phyloP scores from a whole-genome alignment of 1,140 invertebrate species.

The Notospermus geniculatus region DNA sequence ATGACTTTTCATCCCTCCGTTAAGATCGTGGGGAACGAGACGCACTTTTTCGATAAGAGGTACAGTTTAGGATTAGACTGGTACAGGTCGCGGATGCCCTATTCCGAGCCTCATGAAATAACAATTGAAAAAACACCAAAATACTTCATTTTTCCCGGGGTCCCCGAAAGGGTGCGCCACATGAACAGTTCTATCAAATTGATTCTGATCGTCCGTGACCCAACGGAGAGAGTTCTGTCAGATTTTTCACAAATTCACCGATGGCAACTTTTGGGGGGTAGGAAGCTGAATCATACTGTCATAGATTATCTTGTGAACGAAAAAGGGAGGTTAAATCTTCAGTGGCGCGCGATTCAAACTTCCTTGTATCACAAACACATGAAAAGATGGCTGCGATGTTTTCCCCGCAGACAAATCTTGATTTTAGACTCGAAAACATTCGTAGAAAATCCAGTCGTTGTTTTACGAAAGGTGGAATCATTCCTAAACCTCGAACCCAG shows the following conservation, averaged over 20 bases:
- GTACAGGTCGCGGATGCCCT: conserved; percentile 55
- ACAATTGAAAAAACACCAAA: conserved; percentile 60
- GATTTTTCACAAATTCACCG: conserved; percentile 74
- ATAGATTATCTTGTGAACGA: conserved; percentile 36
- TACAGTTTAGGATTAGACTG: conserved; percentile 55
- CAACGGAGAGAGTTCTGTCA: conserved; percentile 84
- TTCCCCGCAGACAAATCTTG: conserved; percentile 75
- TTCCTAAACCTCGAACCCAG: conserved; percentile 79
- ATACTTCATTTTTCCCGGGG: conserved; percentile 63
- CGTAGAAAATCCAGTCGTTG: conserved; percentile 78
- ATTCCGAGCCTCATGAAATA: conserved; percentile 46
- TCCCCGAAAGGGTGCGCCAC: conserved; percentile 74
- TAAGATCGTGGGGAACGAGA: conserved; percentile 38
- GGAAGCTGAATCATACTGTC: conserved; percentile 31
- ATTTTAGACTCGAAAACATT: conserved; percentile 85
- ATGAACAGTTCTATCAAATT: conserved; percentile 86
- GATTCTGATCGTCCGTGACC: conserved; percentile 87
- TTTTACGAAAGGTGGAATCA: conserved; percentile 79
- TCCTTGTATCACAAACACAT: conserved; percentile 83
- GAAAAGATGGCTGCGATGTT: conserved; percentile 79
- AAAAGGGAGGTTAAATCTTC: conserved; percentile 34
- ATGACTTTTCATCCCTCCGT: conserved; percentile 55
- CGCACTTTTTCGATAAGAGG: conserved; percentile 58
- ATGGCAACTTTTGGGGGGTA: conserved; percentile 23
- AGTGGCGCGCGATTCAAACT: conserved; percentile 67